Base-by-base conservation (phyloP, 2,113 vertebrate genomes). In the Morone chrysops region DNA sequence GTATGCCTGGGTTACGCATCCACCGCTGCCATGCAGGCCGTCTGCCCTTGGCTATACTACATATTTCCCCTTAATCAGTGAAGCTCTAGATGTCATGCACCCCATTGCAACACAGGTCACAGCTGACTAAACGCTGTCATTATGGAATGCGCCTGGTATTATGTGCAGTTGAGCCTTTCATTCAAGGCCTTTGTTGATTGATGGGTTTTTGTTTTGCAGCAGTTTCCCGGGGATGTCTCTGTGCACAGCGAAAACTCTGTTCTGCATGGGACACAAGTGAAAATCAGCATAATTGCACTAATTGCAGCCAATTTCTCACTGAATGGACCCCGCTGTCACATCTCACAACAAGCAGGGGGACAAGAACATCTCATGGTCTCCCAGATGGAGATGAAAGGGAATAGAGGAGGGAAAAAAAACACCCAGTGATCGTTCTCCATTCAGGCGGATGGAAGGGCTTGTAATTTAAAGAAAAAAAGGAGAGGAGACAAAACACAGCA, bases 251-350 rank as follows among this genome's bases (percentile, higher is more conserved):
- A 89, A 88, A 89, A 90, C 91, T 85, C 88, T 91, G 93, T 95
- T 96, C 93, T 94, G 93, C 89, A 93, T 89, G 83, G 92, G 94
- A 92, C 89, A 96, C 95, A 96, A 94, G 91, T 95, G 94, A 94
- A 94, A 95, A 97, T 96, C 95, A 96, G 92, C 95, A 96, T 96
- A 97, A 97, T 95, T 96, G 94, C 93, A 95, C 92, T 96, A 96
- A 97, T 96, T 96, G 95, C 94, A 91, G 91, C 93, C 94, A 96
- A 92, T 95, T 96, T 94, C 92, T 92, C 88, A 70, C 70, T 95
- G 93, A 96, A 96, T 95, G 94, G 94, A 93, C 85, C 86, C 93
- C 87, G 93, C 94, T 96, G 94, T 96, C 95, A 94, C 94, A 92
- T 95, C 91, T 89, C 95, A 92, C 93, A 95, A 92, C 63, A 86